Evolutionary conservation across 2,797 vertebrate genomes (phyloP), one percentile per base, ranked within the genome.

Genomic region (Pangasius larnaudii): DNA sequence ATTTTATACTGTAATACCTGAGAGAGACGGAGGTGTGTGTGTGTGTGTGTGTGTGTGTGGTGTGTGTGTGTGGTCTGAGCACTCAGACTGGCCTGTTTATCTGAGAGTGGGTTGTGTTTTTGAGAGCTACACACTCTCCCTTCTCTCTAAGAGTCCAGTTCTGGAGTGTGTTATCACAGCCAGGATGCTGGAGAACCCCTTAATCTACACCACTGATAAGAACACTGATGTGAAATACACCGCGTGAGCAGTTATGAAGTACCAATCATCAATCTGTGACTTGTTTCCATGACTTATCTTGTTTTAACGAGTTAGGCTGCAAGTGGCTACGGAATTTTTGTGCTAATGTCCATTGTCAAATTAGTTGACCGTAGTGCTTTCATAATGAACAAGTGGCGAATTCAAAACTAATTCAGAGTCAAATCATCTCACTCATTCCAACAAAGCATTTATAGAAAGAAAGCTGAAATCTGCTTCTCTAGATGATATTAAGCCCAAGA

Each of bases 1-100:
- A 94, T 94, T 95, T 94, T 83, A 87, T 87, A 92, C 92, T 92
- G 89, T 92, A 94, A 95, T 92, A 93, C 90, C 85, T 78, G 90
- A 67, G 85, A 84, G 88, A 83, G 71, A 36, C 71, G 2, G 46
- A 75, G 53, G n/a, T 42, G 27, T 53, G 27, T 46, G 18, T 39
- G 30, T 14, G 49, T 33, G 75, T 18, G 75, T 30, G 27, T 77
- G 49, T 53, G 74, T 30, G 46, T 22, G 33, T 75, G 69, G 19
- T 14, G n/a, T 27, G 33, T 22, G n/a, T 30, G 80, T 75, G 89
- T 85, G 84, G 67, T 87, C 84, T 58, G 33, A 36, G 53, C 53
- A 72, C 67, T 85, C 91, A 82, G 69, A 80, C 78, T 59, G 10
- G 53, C 14, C 80, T 82, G 39, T 63, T 61, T 82, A 11, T 81